phyloP scores from a whole-genome alignment of 2,113 vertebrate genomes.

The Mastomys coucha region DNA sequence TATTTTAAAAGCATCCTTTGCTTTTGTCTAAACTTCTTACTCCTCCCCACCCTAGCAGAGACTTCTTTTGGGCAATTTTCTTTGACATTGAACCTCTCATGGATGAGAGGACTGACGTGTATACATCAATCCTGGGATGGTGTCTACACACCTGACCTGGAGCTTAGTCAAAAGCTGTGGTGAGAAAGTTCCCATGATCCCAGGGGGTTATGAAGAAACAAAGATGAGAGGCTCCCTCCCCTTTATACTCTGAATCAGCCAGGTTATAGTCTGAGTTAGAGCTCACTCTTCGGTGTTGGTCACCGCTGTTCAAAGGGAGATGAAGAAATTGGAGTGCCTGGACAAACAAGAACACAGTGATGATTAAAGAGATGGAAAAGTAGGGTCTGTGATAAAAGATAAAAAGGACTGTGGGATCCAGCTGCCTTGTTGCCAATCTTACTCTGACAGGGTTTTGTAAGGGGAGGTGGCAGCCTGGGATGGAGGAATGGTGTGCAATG shows the following conservation, averaged over 20 bases:
- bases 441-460: not conserved
- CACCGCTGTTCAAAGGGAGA: constrained; percentile 52
- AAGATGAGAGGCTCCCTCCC: not conserved
- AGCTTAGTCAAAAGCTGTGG: not conserved
- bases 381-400: constrained; percentile 51
- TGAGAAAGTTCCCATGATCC: not conserved
- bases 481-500: not conserved
- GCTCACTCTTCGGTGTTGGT: not conserved
- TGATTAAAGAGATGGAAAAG: constrained; percentile 66
- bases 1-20: constrained; percentile 17
- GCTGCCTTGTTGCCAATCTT: too few relatives aligned
- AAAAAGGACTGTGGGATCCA: not conserved
- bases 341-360: not conserved
- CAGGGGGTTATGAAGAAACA: not conserved
- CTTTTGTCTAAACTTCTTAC: constrained; percentile 15
- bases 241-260: constrained; percentile 53
- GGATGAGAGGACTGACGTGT: not conserved
- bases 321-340: constrained; percentile 40
- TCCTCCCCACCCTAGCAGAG: not conserved
- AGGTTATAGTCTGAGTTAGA: constrained; percentile 25
- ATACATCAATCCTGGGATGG: not conserved
- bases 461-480: not conserved
- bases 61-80: not conserved
- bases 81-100: constrained; percentile 10
- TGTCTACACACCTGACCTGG: not conserved